Evolutionary conservation across 2,888 invertebrate species (phyloP).

Genomic region (Calliscelio sp.): DNA sequence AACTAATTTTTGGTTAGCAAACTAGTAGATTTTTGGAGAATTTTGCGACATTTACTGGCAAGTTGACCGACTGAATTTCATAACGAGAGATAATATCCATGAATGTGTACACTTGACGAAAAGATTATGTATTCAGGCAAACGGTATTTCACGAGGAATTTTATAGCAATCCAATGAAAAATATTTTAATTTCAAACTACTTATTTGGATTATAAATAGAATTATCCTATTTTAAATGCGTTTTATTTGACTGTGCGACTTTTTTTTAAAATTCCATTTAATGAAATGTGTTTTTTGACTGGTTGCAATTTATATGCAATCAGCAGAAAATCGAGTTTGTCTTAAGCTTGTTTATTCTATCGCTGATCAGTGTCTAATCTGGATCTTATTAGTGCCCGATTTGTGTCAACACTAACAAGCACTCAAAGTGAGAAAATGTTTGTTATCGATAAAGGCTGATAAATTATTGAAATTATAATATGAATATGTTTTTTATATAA

Average conservation of each 20-base stretch:
- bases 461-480: slow-evolving; percentile 3
- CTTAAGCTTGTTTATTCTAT: background rate
- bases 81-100: slow-evolving; percentile 44
- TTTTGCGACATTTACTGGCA: slow-evolving; percentile 32
- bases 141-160: slow-evolving; percentile 12
- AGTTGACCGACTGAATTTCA: slow-evolving; percentile 44
- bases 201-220: background rate
- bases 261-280: too few species aligned
- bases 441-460: too few species aligned
- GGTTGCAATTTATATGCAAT: slow-evolving; percentile 1
- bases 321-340: background rate
- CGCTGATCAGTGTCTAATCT: slow-evolving; percentile 9
- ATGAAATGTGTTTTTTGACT: too few species aligned
- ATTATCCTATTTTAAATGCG: too few species aligned
- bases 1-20: too few species aligned
- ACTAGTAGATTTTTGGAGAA: slow-evolving; percentile 35
- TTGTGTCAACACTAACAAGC: slow-evolving; percentile 9
- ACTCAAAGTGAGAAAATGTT: background rate
- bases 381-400: slow-evolving; percentile 11
- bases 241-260: too few species aligned
- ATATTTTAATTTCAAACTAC: too few species aligned
- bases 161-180: background rate
- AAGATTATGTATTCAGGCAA: slow-evolving; percentile 38
- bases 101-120: slow-evolving; percentile 26
- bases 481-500: background rate